Evolutionary conservation across 2,888 invertebrate species (phyloP).

Genomic region (Antheraea assamensis): DNA sequence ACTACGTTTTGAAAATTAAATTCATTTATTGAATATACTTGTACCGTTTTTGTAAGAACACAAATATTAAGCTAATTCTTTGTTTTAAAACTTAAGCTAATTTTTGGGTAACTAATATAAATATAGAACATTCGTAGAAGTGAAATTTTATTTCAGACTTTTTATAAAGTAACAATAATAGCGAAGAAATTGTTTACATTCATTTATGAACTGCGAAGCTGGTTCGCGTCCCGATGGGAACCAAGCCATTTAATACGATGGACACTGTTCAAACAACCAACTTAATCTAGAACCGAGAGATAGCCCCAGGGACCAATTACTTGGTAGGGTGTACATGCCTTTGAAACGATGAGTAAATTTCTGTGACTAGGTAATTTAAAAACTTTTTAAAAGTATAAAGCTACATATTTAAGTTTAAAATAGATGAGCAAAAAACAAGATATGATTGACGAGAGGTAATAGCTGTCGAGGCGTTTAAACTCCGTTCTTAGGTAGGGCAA

Average conservation of each 20-base stretch:
- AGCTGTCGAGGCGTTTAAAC: not conserved
- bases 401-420: not conserved
- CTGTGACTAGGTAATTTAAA: not conserved
- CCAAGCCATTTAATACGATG: constrained; percentile 57
- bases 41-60: not conserved
- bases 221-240: constrained; percentile 30
- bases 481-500: not conserved
- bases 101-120: not conserved
- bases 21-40: not conserved
- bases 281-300: constrained; percentile 28
- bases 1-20: not conserved
- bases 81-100: not conserved
- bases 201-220: constrained; percentile 38
- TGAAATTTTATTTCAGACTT: constrained; percentile 22
- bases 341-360: not conserved
- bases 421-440: not conserved
- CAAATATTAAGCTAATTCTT: not conserved
- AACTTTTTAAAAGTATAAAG: not conserved
- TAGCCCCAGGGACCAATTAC: constrained; percentile 26
- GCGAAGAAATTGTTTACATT: constrained; percentile 44
- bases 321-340: constrained; percentile 20
- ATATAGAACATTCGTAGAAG: not conserved
- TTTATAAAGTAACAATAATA: constrained; percentile 32
- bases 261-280: constrained; percentile 50
- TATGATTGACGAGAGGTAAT: not conserved